Conservation (phyloP, 2,113 vertebrate species). For the Hyaena hyaena region DNA sequence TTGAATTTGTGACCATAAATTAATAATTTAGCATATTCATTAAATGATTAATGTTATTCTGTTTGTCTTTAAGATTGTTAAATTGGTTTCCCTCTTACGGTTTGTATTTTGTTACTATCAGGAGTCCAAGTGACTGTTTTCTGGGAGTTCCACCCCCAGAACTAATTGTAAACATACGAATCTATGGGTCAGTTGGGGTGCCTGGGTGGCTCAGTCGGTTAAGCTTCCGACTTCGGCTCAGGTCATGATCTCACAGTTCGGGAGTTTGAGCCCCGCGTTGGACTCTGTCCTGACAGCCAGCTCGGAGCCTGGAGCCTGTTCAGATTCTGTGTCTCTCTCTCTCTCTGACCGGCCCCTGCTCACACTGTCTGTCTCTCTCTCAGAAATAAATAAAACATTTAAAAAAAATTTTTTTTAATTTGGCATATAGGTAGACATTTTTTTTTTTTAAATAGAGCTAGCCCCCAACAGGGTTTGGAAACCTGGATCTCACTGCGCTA, state of each 20-base stretch:
- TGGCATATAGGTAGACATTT: too few species aligned
- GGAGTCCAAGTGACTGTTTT: background rate
- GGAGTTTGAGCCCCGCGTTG: too few species aligned
- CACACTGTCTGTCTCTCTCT: too few species aligned
- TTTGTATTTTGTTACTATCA: slow-evolving; percentile 25
- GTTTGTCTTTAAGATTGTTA: background rate
- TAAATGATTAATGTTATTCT: background rate
- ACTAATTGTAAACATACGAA: background rate
- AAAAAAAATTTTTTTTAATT: too few species aligned
- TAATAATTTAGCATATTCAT: background rate
- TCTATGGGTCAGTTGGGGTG: background rate
- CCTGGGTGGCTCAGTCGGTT: too few species aligned
- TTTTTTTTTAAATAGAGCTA: background rate
- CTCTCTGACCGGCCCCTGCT: too few species aligned
- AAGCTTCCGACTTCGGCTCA: too few species aligned
- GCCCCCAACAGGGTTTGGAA: background rate
- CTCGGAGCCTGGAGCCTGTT: too few species aligned
- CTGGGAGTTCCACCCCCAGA: background rate
- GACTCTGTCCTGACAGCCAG: too few species aligned
- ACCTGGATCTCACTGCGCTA: background rate
- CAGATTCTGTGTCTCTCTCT: too few species aligned
- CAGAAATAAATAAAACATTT: too few species aligned
- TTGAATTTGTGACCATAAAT: background rate
- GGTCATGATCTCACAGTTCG: too few species aligned
- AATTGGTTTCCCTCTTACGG: background rate